phyloP scores from a whole-genome alignment of 1,140 invertebrate genomes.

The Nephotettix cincticeps region DNA sequence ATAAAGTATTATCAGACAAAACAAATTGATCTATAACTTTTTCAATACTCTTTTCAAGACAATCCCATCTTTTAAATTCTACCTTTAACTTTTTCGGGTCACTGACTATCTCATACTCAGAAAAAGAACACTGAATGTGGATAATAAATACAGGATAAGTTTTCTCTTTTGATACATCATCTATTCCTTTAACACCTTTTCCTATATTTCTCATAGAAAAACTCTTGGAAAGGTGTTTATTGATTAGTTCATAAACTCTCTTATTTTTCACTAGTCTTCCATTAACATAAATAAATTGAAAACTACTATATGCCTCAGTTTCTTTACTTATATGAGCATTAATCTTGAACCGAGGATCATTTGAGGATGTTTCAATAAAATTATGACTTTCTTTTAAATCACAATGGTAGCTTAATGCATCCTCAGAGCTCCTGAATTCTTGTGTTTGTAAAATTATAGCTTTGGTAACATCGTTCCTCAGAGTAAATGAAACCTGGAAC shows the following conservation, averaged over 20 bases:
- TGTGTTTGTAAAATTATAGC: background rate
- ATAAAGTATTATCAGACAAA: background rate
- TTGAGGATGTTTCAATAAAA: background rate
- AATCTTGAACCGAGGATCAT: background rate
- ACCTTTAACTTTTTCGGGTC: background rate
- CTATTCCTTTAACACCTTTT: background rate
- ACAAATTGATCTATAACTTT: background rate
- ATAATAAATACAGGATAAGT: background rate
- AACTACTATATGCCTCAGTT: background rate
- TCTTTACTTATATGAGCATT: background rate
- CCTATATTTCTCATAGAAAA: background rate
- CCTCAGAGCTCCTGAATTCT: background rate
- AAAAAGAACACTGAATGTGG: background rate
- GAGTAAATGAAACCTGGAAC: constrained; percentile 1
- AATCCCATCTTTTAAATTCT: background rate
- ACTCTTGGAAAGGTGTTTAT: background rate
- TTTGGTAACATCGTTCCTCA: background rate
- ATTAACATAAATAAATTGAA: background rate
- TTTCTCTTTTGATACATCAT: background rate
- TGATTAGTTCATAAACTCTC: background rate
- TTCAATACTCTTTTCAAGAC: background rate
- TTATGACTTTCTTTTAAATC: background rate
- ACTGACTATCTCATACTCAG: background rate
- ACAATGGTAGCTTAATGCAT: background rate
- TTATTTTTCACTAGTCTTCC: background rate